Evolutionary conservation across 2,888 invertebrate species (phyloP).

Genomic region (Protonemura montana): DNA sequence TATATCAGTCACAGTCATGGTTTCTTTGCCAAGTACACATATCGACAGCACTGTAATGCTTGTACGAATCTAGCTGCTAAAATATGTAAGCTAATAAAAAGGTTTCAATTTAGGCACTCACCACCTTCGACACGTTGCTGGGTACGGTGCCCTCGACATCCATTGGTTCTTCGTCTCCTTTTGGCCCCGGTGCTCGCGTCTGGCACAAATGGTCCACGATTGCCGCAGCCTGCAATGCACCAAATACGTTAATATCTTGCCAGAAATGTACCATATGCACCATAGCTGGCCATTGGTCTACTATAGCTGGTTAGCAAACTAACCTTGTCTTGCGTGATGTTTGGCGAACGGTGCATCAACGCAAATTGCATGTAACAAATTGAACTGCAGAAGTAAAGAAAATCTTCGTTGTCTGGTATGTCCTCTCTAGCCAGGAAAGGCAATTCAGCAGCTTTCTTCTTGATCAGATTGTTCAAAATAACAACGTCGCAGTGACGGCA

Average conservation of each 20-base stretch:
- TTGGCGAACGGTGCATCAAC: conserved; percentile 67
- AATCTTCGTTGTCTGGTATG: conserved; percentile 71
- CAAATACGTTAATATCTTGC: background rate
- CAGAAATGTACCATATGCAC: background rate
- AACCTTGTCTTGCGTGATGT: conserved; percentile 67
- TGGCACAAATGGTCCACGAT: conserved; percentile 66
- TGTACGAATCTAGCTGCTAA: too few relatives aligned
- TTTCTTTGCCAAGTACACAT: too few relatives aligned
- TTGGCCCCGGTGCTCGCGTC: conserved; percentile 37
- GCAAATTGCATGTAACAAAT: conserved; percentile 90
- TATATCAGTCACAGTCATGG: too few relatives aligned
- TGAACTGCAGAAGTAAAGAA: conserved; percentile 86
- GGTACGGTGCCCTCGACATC: conserved; percentile 59
- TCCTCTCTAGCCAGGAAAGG: conserved; percentile 61
- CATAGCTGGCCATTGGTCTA: background rate
- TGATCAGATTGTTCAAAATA: conserved; percentile 81
- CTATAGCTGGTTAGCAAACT: conserved; percentile 30
- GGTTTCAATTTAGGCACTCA: background rate
- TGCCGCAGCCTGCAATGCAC: conserved; percentile 60
- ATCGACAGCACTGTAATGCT: too few relatives aligned
- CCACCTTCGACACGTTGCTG: conserved; percentile 54
- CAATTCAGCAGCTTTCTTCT: conserved; percentile 69
- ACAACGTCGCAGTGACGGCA: conserved; percentile 94
- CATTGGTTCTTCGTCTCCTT: conserved; percentile 57
- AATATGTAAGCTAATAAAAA: too few relatives aligned